A percentile compares a stretch with the other conserved stretches of the same genome.
phyloP scores from a whole-genome alignment of 2,113 vertebrate genomes.

The Polypterus bichir region DNA sequence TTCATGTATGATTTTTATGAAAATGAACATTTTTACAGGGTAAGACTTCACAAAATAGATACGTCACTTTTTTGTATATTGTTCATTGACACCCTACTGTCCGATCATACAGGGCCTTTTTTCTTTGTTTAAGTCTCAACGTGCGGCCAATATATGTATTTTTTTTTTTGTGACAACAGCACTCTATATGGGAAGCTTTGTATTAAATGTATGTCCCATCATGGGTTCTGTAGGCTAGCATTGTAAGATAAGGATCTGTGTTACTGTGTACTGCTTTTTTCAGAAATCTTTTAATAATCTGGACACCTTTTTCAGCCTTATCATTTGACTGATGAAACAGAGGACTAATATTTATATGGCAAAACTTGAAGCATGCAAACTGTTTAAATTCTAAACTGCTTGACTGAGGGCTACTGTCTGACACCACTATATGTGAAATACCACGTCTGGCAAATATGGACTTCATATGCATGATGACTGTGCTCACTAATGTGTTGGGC shows the following conservation, averaged over 20 bases:
- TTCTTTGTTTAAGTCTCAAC: no score
- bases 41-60: no score
- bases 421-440: conserved; percentile 13
- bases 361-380: conserved; percentile 7
- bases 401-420: conserved; percentile 8
- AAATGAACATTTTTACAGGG: no score
- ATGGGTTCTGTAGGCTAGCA: conserved; percentile 15
- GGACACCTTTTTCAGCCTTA: conserved; percentile 13
- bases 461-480: conserved; percentile 10
- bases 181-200: not conserved
- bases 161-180: no score
- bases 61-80: no score
- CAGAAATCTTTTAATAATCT: conserved; percentile 11
- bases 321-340: conserved; percentile 13
- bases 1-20: no score
- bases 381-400: conserved; percentile 6
- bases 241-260: conserved; percentile 10
- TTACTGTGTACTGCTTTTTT: conserved; percentile 6
- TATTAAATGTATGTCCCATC: conserved; percentile 10
- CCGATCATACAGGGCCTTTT: no score
- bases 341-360: conserved; percentile 13
- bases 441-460: conserved; percentile 4
- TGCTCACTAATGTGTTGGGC: conserved; percentile 1
- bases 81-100: no score
- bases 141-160: no score